Conservation (phyloP, 2,113 vertebrate species). For the Ammodytes dubius region DNA sequence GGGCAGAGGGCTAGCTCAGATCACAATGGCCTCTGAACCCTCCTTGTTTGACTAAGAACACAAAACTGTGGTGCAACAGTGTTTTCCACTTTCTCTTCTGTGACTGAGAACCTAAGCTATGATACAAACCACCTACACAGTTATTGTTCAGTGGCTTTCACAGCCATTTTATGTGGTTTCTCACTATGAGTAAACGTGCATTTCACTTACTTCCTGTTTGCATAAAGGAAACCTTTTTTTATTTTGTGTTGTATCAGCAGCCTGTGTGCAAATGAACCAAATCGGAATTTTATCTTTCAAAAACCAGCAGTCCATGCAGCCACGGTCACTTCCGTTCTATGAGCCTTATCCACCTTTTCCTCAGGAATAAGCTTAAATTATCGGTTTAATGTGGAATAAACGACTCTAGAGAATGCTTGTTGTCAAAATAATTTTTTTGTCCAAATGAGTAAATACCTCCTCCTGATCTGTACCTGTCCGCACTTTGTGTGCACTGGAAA, state of each 20-base stretch:
- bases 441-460: no score
- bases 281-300: neutral
- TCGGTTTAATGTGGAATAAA: neutral
- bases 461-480: no score
- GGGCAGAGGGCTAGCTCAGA: neutral
- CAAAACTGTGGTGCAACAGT: neutral
- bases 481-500: no score
- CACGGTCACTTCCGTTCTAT: neutral
- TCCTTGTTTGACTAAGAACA: slow-evolving; percentile 32
- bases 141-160: neutral
- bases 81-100: slow-evolving; percentile 10
- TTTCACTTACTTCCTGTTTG: neutral
- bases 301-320: neutral
- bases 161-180: neutral
- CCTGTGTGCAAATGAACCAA: neutral
- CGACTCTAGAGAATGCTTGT: neutral
- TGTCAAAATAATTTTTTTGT: no score
- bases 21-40: slow-evolving; percentile 6
- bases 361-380: neutral
- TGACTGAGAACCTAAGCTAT: neutral
- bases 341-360: neutral
- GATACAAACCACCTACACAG: neutral
- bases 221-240: no score
- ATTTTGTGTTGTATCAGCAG: neutral
- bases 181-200: neutral